Evolutionary conservation across 2,797 vertebrate species (phyloP).

Genomic region (Argyrosomus regius): DNA sequence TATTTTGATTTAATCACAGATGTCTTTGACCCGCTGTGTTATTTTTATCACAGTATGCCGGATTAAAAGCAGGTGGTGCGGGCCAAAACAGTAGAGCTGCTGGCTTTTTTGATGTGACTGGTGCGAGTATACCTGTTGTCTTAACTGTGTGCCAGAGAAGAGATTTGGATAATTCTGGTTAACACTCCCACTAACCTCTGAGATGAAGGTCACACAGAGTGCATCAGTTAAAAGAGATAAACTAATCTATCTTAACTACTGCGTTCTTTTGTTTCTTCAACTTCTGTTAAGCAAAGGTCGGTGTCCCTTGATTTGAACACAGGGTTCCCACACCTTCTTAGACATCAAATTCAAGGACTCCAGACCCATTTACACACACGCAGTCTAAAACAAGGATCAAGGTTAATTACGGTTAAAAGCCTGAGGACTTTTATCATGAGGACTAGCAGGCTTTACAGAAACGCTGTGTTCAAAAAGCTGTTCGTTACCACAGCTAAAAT

Average conservation of each 20-base stretch:
- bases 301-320: neutral
- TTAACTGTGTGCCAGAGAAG: conserved; percentile 45
- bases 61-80: conserved; percentile 4
- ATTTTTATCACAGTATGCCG: neutral
- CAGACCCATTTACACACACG: too few relatives aligned
- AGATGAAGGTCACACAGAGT: conserved; percentile 17
- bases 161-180: conserved; percentile 65
- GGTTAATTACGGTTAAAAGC: too few relatives aligned
- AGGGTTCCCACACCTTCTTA: too few relatives aligned
- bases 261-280: neutral
- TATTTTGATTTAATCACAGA: conserved; percentile 16
- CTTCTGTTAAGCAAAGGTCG: neutral
- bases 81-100: conserved; percentile 15
- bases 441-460: too few relatives aligned
- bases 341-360: too few relatives aligned
- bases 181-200: conserved; percentile 29
- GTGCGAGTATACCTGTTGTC: conserved; percentile 49
- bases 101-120: conserved; percentile 57
- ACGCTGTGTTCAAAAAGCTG: too few relatives aligned
- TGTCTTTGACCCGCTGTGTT: conserved; percentile 19
- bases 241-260: neutral
- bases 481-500: too few relatives aligned
- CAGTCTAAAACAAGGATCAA: too few relatives aligned
- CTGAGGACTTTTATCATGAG: too few relatives aligned
- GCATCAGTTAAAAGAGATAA: neutral